Conservation (phyloP, 2,113 vertebrate genomes). For the Bubo scandiacus region DNA sequence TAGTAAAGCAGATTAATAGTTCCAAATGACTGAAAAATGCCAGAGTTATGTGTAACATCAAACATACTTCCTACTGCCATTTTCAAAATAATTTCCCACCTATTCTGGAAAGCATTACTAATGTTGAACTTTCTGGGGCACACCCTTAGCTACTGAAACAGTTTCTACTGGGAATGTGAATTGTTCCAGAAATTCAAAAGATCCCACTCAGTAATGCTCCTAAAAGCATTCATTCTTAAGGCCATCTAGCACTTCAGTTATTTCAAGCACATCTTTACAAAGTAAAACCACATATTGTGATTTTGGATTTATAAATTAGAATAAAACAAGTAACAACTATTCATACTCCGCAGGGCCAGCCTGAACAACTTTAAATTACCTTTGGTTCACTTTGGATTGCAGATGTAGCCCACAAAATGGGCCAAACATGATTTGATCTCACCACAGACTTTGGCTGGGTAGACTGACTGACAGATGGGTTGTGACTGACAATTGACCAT, state of each 20-base stretch:
- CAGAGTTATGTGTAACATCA: background rate
- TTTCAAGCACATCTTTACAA: background rate
- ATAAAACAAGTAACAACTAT: background rate
- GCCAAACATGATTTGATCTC: background rate
- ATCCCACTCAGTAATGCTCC: background rate
- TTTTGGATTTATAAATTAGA: background rate
- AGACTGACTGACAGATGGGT: background rate
- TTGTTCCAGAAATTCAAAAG: background rate
- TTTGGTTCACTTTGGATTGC: background rate
- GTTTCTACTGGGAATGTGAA: background rate
- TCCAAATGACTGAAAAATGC: background rate
- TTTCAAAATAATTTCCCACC: slow-evolving; percentile 13
- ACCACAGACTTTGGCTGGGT: background rate
- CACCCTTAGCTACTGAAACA: background rate
- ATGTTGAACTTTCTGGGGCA: background rate
- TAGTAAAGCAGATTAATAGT: background rate
- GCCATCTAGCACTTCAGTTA: background rate
- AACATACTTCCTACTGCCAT: background rate
- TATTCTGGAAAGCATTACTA: slow-evolving; percentile 32
- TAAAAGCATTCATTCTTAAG: background rate
- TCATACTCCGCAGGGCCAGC: accelerated
- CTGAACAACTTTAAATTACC: background rate
- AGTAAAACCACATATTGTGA: background rate
- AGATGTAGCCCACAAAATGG: background rate
- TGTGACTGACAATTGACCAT: background rate